Conservation (phyloP, 2,888 invertebrate species). For the Podabrus alpinus region DNA sequence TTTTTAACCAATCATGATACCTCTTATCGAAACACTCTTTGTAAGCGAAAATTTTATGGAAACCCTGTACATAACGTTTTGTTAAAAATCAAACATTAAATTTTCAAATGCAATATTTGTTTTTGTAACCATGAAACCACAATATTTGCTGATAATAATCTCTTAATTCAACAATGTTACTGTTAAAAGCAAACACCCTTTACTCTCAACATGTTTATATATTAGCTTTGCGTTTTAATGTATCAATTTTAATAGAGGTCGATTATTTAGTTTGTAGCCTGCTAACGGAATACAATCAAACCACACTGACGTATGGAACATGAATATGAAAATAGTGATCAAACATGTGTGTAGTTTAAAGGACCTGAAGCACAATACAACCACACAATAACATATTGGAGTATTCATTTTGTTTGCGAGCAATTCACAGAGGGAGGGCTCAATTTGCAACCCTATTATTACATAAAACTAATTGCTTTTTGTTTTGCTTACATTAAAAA, state of each 20-base stretch:
- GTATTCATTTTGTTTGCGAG: slow-evolving; percentile 26
- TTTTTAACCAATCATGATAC: too few species aligned
- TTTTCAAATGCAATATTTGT: background rate
- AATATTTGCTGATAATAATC: background rate
- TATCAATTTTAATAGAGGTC: background rate
- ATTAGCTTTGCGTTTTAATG: background rate
- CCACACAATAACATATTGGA: slow-evolving; percentile 30
- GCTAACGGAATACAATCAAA: background rate
- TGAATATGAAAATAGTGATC: slow-evolving; percentile 1
- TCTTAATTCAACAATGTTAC: background rate
- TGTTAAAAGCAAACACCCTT: background rate
- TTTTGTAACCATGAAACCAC: background rate
- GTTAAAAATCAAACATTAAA: slow-evolving; percentile 1
- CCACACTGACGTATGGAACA: background rate
- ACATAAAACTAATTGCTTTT: slow-evolving; percentile 15
- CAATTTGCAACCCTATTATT: slow-evolving; percentile 20
- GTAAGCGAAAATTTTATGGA: background rate
- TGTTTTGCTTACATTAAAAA: background rate
- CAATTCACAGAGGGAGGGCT: slow-evolving; percentile 23
- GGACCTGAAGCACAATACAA: slow-evolving; percentile 11
- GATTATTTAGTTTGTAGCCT: background rate
- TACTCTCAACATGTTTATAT: background rate
- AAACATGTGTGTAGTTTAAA: slow-evolving; percentile 22
- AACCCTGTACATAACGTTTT: background rate
- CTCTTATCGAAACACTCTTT: too few species aligned